Evolutionary conservation across 2,888 invertebrate species (phyloP).

Genomic region (Synanthedon tipuliformis): DNA sequence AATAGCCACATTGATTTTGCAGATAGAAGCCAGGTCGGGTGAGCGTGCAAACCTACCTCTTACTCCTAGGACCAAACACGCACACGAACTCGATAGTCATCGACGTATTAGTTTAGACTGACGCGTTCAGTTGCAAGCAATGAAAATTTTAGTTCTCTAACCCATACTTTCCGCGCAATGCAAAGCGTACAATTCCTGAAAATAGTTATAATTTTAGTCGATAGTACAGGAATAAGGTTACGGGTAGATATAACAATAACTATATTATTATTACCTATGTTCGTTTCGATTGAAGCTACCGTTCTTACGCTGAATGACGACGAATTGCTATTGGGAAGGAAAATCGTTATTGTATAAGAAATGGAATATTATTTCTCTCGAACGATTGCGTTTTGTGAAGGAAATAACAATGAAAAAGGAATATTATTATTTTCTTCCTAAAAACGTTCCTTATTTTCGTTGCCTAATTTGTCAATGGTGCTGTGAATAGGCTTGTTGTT

Average conservation of each 20-base stretch:
- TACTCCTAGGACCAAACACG: slow-evolving; percentile 23
- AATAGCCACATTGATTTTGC: slow-evolving; percentile 71
- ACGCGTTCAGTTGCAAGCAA: no score
- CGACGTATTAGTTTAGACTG: no score
- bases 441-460: neutral
- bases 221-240: slow-evolving; percentile 28
- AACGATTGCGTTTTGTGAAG: slow-evolving; percentile 41
- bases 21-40: slow-evolving; percentile 66
- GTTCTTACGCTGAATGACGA: slow-evolving; percentile 54
- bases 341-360: slow-evolving; percentile 38
- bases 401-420: slow-evolving; percentile 43
- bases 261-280: slow-evolving; percentile 54
- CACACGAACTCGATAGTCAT: slow-evolving; percentile 10
- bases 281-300: slow-evolving; percentile 41
- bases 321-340: slow-evolving; percentile 48
- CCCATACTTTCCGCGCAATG: slow-evolving; percentile 13
- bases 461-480: neutral
- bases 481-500: no score
- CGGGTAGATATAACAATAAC: slow-evolving; percentile 55
- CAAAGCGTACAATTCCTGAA: slow-evolving; percentile 18
- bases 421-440: slow-evolving; percentile 37
- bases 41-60: slow-evolving; percentile 55
- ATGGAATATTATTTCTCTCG: slow-evolving; percentile 34
- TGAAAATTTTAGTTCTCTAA: neutral
- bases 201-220: slow-evolving; percentile 12